Percentiles rank a stretch among this genome's conserved stretches.
Evolutionary conservation across 2,113 vertebrate genomes (phyloP).

Genomic region (Anguilla japonica): DNA sequence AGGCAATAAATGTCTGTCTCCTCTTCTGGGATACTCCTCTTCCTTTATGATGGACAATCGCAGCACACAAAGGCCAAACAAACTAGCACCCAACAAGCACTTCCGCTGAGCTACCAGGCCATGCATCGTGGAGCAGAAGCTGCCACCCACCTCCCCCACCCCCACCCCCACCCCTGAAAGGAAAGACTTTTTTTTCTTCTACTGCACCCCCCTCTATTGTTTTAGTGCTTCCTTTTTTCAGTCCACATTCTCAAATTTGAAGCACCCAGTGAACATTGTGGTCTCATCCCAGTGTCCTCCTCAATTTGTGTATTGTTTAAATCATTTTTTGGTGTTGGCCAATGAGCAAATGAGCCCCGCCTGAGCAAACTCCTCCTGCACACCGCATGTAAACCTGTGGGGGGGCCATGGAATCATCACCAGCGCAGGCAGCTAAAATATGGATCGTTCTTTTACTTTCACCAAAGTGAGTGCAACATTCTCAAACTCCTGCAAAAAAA

Average conservation of each 20-base stretch:
- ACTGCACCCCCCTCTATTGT: not conserved
- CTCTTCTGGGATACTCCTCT: not conserved
- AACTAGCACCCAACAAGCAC: not conserved
- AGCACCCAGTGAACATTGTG: not conserved
- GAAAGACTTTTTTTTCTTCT: not conserved
- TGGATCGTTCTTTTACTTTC: too few species aligned
- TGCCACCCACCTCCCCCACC: not conserved
- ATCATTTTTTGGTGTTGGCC: too few species aligned
- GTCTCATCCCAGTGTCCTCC: not conserved
- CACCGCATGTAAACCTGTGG: too few species aligned
- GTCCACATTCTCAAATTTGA: too few species aligned
- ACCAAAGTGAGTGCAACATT: too few species aligned
- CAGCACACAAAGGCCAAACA: not conserved
- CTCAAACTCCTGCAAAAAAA: too few species aligned
- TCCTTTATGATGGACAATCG: not conserved
- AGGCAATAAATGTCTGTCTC: not conserved
- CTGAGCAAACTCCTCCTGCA: too few species aligned
- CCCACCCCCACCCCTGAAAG: not conserved
- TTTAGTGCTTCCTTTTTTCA: too few species aligned
- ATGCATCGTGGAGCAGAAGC: not conserved
- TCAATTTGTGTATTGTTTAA: not conserved
- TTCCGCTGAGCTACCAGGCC: not conserved
- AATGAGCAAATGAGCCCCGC: too few species aligned
- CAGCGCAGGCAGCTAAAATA: too few species aligned
- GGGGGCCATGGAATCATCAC: too few species aligned